These are phyloP conservation scores for Himalopsyche kuldschensis DNA, from an alignment of 2,888 invertebrate species.

Conservation along the genomic window DNA sequence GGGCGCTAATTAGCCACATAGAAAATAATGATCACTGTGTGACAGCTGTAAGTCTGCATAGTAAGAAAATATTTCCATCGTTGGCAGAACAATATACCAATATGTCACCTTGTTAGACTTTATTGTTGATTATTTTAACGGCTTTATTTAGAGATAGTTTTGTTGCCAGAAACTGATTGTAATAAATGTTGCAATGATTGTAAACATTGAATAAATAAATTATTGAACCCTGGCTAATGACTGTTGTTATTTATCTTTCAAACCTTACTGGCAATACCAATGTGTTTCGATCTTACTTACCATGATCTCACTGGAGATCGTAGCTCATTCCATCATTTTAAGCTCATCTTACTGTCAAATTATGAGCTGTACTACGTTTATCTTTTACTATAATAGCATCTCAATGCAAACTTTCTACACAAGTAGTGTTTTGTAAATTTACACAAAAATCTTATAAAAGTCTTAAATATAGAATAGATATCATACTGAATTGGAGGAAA, in stretches of 20 bases:
- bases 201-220: not conserved
- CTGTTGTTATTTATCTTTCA: not conserved
- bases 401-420: no score
- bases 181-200: not conserved
- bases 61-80: not conserved
- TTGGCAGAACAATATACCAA: not conserved
- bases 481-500: no score
- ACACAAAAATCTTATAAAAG: no score
- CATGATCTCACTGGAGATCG: no score
- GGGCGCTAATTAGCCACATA: not conserved
- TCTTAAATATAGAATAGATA: no score
- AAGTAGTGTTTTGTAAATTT: no score
- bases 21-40: not conserved
- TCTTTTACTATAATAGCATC: no score
- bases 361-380: no score
- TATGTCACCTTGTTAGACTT: not conserved
- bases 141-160: not conserved
- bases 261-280: no score
- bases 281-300: no score
- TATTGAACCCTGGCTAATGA: not conserved
- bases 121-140: not conserved
- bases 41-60: not conserved
- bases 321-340: no score
- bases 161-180: not conserved
- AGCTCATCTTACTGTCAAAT: no score